Percentiles rank a stretch among this genome's conserved stretches.
Evolutionary conservation across 1,140 invertebrate genomes (phyloP).

Genomic region (Meloidogyne floridensis): DNA sequence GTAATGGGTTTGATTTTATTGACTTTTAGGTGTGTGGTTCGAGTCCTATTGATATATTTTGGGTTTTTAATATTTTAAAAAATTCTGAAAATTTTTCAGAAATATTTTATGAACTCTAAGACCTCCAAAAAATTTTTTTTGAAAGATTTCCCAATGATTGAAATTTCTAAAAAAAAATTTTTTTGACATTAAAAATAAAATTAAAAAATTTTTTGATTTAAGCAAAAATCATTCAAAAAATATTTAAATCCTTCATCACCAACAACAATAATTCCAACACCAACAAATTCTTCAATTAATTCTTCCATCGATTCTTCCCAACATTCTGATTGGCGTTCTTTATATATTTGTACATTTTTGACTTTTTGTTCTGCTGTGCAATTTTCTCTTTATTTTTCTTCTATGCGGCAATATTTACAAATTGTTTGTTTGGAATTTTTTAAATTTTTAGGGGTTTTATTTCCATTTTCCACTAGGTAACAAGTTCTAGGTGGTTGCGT

Average conservation of each 20-base stretch:
- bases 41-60: no score
- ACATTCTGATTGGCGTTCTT: background rate
- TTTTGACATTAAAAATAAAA: background rate
- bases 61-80: no score
- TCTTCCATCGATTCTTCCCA: background rate
- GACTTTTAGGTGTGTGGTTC: no score
- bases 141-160: no score
- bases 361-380: constrained; percentile 43
- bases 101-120: no score
- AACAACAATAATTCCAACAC: background rate
- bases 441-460: background rate
- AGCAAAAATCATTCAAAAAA: background rate
- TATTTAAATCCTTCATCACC: background rate
- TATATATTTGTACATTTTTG: constrained; percentile 26
- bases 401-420: constrained; percentile 66
- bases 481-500: no score
- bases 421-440: constrained; percentile 61
- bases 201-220: background rate
- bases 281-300: background rate
- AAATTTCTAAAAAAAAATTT: background rate
- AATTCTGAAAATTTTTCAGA: no score
- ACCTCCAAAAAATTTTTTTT: no score
- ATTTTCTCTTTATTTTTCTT: constrained; percentile 42
- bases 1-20: no score
- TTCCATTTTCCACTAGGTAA: no score